Percentiles rank a stretch among this genome's conserved stretches.
Evolutionary conservation across 2,797 vertebrate genomes (phyloP).

Genomic region (Acanthis flammea): DNA sequence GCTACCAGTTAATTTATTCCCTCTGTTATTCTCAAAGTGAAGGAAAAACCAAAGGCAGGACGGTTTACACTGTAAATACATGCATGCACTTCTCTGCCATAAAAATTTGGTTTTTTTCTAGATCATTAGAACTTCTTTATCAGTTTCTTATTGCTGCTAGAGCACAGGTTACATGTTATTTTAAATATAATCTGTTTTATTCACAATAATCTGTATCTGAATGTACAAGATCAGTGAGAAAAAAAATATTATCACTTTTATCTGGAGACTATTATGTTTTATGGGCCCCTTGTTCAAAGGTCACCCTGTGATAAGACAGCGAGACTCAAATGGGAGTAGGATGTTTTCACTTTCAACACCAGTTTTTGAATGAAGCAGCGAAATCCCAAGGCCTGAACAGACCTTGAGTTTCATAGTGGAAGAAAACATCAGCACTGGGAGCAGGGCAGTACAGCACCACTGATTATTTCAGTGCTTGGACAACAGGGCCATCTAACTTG

Average conservation of each 20-base stretch:
- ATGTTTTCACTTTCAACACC: not conserved
- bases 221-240: constrained; percentile 11
- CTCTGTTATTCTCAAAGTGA: not conserved
- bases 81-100: not conserved
- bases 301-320: not conserved
- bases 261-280: constrained; percentile 62
- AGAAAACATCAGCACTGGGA: not conserved
- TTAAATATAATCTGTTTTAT: not conserved
- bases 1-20: not conserved
- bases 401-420: not conserved
- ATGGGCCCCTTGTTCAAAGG: not conserved
- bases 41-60: not conserved
- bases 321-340: not conserved
- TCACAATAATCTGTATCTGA: not conserved
- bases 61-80: not conserved
- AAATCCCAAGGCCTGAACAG: not conserved
- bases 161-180: not conserved
- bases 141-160: not conserved
- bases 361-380: not conserved
- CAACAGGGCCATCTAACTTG: not conserved
- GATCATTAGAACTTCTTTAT: not conserved
- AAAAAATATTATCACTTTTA: constrained; percentile 62
- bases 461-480: not conserved
- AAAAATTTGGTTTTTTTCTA: not conserved
- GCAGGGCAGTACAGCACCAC: not conserved